Base-by-base conservation (phyloP, 1,140 invertebrate species). In the Drosophila neocordata region DNA sequence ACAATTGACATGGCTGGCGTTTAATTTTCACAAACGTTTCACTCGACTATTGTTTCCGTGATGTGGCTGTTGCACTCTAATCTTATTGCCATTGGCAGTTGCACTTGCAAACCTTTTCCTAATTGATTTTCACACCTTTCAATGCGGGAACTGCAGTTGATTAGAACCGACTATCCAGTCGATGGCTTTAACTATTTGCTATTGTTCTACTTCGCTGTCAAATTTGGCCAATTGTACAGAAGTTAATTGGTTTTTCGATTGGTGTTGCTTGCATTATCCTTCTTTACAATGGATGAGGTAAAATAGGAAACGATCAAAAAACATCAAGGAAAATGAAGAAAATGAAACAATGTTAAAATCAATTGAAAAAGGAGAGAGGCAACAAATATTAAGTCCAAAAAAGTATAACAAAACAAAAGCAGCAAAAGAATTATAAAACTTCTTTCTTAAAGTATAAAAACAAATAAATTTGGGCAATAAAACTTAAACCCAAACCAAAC, bases 101-200 rank as follows among this genome's bases (percentile, higher is more conserved):
- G 68, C 69, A 65, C 61, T 64, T 58, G 64, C 69, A 70, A 70
- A 65, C 53, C 68, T 59, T 53, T 66, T 85, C 71, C 41, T 85
- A 85, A 84, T 84, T 84, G 81, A 85, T 80, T 84, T 80, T 69
- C 78, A 78, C 80, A 79, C 80, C 80, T 84, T 66, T 64, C 68
- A 57, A 65, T 79, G 37, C 64, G 59, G 61, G 13, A 59, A 73
- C 27, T 51, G 38, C 38, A 34, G 18, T 44, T 61, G 70, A 73
- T 73, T 74, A 74, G 70, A 20, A 15, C 20, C 52, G 66, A 38
- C 63, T 56, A 57, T 48, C 27, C 27, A 31, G 27, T 38, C 31
- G 52, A 8, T 38, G 57, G 20, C 18, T 22, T 59, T 59, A 22
- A 38, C 57, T 35, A 22, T 35, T 35, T 35, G 8, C 7, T 3